These are phyloP conservation scores for Larimichthys crocea DNA, from an alignment of 2,113 vertebrate species.

Conservation along the genomic window DNA sequence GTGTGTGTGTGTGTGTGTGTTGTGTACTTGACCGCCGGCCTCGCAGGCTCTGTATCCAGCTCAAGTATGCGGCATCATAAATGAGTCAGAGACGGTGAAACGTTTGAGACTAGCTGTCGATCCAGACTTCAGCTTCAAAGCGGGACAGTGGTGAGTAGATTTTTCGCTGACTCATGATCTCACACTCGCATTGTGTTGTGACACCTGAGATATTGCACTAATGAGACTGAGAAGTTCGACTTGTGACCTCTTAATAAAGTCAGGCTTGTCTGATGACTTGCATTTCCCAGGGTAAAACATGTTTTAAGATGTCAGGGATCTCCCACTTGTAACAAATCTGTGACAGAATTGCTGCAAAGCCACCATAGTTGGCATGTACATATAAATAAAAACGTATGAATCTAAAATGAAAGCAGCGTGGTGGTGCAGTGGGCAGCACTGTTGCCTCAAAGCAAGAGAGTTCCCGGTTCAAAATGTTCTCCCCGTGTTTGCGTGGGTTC, in stretches of 20 bases:
- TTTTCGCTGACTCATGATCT: not conserved
- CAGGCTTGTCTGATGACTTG: not conserved
- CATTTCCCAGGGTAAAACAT: not conserved
- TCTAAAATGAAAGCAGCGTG: too few relatives aligned
- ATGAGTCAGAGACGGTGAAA: too few relatives aligned
- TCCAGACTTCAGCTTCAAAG: constrained; percentile 91
- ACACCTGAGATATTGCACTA: not conserved
- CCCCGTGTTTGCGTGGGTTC: too few relatives aligned
- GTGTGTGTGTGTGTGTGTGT: too few relatives aligned
- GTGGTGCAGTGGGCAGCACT: too few relatives aligned
- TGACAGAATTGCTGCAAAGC: not conserved
- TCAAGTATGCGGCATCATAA: too few relatives aligned
- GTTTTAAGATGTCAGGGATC: not conserved
- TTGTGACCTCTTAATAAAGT: not conserved
- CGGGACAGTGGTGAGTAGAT: constrained; percentile 93
- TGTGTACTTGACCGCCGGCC: too few relatives aligned
- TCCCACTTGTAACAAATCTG: not conserved
- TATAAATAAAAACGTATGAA: not conserved
- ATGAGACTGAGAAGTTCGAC: not conserved
- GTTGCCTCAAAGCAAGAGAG: too few relatives aligned
- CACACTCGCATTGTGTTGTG: not conserved
- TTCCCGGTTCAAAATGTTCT: too few relatives aligned
- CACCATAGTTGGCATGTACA: not conserved
- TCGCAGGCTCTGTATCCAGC: too few relatives aligned
- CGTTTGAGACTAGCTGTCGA: constrained; percentile 42